These are phyloP conservation scores for Onychorhynchus coronatus DNA, from an alignment of 2,113 vertebrate species.

Conservation along the genomic window DNA sequence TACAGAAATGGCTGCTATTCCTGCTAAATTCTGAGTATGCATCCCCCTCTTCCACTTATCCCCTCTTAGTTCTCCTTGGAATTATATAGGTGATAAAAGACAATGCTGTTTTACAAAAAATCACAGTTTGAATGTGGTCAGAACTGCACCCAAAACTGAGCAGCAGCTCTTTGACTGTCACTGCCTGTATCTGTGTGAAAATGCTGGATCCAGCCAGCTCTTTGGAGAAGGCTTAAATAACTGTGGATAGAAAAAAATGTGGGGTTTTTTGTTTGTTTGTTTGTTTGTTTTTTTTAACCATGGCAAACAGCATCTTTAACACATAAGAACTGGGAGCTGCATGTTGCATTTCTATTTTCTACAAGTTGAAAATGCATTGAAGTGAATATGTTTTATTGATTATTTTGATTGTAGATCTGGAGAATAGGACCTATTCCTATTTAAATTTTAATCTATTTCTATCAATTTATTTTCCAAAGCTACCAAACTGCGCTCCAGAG, in stretches of 20 bases:
- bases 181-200: neutral
- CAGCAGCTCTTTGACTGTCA: neutral
- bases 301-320: neutral
- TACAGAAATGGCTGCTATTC: slow-evolving; percentile 12
- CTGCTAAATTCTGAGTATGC: neutral
- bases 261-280: too few relatives aligned
- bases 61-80: neutral
- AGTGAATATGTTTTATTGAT: neutral
- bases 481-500: neutral
- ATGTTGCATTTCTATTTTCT: neutral
- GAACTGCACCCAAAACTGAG: neutral
- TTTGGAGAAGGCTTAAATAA: neutral
- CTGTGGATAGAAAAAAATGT: neutral
- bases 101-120: neutral
- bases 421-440: slow-evolving; percentile 2
- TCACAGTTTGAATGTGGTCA: neutral
- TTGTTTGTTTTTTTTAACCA: neutral
- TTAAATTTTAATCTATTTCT: neutral
- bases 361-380: neutral
- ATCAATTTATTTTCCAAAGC: neutral
- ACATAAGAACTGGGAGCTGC: neutral
- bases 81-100: neutral
- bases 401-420: neutral
- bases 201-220: neutral
- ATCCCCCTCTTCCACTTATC: neutral